These are phyloP conservation scores for Channallabes apus DNA, from an alignment of 2,797 vertebrate genomes.

Conservation along the genomic window DNA sequence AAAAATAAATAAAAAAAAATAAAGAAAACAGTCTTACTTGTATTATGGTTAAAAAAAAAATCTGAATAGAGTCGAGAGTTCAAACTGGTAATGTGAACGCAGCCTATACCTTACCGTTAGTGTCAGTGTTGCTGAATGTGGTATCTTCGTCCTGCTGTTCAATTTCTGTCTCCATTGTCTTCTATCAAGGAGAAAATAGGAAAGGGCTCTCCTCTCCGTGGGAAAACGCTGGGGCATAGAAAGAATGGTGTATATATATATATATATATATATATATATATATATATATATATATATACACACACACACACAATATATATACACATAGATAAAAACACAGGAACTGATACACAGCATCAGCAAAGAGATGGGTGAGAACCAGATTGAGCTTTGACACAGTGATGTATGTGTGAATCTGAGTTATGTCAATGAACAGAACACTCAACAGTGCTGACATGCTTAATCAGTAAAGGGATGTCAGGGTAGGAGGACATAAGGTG, in stretches of 20 bases:
- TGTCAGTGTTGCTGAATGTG: slow-evolving; percentile 91
- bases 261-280: too few species aligned
- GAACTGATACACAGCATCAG: not conserved
- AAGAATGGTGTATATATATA: not conserved
- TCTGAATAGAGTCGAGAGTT: too few species aligned
- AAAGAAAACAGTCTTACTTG: too few species aligned
- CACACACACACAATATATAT: too few species aligned
- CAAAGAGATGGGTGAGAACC: not conserved
- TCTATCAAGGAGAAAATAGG: slow-evolving; percentile 67
- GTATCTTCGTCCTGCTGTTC: slow-evolving; percentile 87
- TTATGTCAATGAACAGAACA: not conserved
- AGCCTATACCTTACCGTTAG: slow-evolving; percentile 81
- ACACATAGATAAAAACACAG: not conserved
- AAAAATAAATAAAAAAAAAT: too few species aligned
- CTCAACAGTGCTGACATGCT: not conserved
- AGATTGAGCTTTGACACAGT: not conserved
- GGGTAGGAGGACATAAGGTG: not conserved
- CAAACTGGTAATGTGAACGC: too few species aligned
- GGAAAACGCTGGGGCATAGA: slow-evolving; percentile 8
- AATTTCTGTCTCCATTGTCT: slow-evolving; percentile 93
- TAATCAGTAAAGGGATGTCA: not conserved
- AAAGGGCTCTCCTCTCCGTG: slow-evolving; percentile 64
- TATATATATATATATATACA: too few species aligned
- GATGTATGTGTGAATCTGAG: not conserved
- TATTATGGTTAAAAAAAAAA: too few species aligned